Evolutionary conservation across 2,888 invertebrate species (phyloP).

Genomic region (Xestoiulus laeticollis): DNA sequence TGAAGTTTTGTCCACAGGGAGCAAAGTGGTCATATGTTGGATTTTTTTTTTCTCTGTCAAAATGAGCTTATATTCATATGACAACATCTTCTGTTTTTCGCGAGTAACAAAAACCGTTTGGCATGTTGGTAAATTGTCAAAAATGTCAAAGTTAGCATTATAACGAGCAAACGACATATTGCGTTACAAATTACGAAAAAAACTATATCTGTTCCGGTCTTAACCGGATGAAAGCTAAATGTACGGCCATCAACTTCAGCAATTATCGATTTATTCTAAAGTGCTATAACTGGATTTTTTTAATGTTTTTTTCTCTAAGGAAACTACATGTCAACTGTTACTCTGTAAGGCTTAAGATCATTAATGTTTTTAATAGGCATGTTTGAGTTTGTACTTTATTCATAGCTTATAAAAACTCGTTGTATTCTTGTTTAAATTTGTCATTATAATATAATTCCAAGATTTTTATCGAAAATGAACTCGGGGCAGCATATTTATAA

Average conservation of each 20-base stretch:
- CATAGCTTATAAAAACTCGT: not conserved
- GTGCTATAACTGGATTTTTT: not conserved
- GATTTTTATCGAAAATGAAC: too few species aligned
- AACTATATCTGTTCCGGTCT: not conserved
- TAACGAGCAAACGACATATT: conserved; percentile 35
- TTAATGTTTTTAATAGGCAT: not conserved
- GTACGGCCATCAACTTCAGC: conserved; percentile 7
- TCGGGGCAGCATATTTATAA: not conserved
- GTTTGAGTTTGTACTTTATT: not conserved
- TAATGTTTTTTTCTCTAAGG: not conserved
- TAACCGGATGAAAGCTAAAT: conserved; percentile 16
- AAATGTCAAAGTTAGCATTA: conserved; percentile 38
- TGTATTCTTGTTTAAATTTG: not conserved
- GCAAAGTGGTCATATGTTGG: conserved; percentile 29
- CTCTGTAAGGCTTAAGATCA: not conserved
- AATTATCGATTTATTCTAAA: not conserved
- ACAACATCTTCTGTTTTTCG: not conserved
- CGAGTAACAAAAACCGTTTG: not conserved
- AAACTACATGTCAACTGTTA: not conserved
- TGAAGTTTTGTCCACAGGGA: not conserved
- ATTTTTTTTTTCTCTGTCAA: not conserved
- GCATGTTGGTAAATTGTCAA: not conserved
- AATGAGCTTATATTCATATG: not conserved
- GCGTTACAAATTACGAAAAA: not conserved
- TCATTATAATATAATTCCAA: too few species aligned